A percentile compares a stretch with the other conserved stretches of the same genome.
Evolutionary conservation across 2,888 invertebrate genomes (phyloP).

Genomic region (Embidobia sp.): DNA sequence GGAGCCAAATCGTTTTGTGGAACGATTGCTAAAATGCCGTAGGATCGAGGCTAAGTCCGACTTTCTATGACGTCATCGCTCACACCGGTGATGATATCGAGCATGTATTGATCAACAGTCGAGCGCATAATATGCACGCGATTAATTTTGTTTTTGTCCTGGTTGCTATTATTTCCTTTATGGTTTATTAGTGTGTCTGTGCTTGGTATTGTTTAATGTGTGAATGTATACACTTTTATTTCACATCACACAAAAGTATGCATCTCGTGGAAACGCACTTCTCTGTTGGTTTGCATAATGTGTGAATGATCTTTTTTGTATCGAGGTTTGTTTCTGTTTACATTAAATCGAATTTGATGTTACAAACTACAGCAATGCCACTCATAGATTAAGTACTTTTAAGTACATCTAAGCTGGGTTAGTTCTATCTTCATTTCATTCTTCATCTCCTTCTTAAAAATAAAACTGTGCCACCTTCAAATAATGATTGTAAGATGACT

Average conservation of each 20-base stretch:
- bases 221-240: constrained; percentile 14
- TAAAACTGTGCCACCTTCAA: too few species aligned
- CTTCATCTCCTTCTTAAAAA: too few species aligned
- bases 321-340: too few species aligned
- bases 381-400: too few species aligned
- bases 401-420: too few species aligned
- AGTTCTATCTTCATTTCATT: too few species aligned
- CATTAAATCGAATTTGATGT: too few species aligned
- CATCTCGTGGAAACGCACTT: too few species aligned
- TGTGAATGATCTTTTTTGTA: too few species aligned
- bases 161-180: constrained; percentile 3
- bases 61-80: constrained; percentile 59
- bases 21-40: constrained; percentile 23
- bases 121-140: constrained; percentile 7
- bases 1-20: constrained; percentile 16
- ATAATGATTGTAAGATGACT: too few species aligned
- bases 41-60: constrained; percentile 56
- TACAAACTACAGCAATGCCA: too few species aligned
- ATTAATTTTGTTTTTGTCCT: constrained; percentile 4
- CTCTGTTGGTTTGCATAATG: too few species aligned
- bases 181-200: not conserved
- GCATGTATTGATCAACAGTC: constrained; percentile 23
- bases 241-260: constrained; percentile 12
- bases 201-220: constrained; percentile 4
- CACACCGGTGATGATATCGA: constrained; percentile 57